Evolutionary conservation across 2,797 vertebrate species (phyloP).

Genomic region (Cossypha polioptera): DNA sequence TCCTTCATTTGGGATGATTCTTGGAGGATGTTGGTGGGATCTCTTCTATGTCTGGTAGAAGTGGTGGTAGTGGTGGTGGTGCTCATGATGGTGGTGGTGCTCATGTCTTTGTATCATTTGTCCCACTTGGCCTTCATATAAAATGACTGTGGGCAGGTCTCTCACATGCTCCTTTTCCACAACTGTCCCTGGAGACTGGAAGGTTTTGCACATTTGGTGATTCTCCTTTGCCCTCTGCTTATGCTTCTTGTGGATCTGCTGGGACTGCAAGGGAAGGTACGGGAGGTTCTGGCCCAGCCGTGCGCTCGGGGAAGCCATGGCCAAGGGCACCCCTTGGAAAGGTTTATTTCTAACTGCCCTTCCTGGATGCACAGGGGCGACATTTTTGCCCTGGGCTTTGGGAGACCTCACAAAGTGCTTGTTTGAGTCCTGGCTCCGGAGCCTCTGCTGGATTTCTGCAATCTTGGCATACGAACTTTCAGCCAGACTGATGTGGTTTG

Average conservation of each 20-base stretch:
- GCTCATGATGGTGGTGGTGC: slow-evolving; percentile 97
- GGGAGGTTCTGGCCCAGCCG: slow-evolving; percentile 78
- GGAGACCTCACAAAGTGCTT: slow-evolving; percentile 85
- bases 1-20: slow-evolving; percentile 68
- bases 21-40: neutral
- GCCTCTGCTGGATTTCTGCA: slow-evolving; percentile 79
- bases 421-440: slow-evolving; percentile 76
- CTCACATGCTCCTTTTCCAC: slow-evolving; percentile 89
- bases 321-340: slow-evolving; percentile 64
- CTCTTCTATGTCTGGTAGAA: slow-evolving; percentile 93
- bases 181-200: slow-evolving; percentile 77
- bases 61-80: slow-evolving; percentile 99
- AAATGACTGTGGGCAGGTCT: slow-evolving; percentile 89
- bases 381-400: slow-evolving; percentile 84
- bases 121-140: slow-evolving; percentile 89
- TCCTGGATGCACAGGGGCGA: slow-evolving; percentile 75
- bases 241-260: slow-evolving; percentile 90
- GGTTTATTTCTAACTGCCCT: slow-evolving; percentile 84
- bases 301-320: slow-evolving; percentile 77
- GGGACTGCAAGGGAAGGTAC: slow-evolving; percentile 84
- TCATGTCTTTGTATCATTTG: slow-evolving; percentile 96
- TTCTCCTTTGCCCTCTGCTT: slow-evolving; percentile 91
- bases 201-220: slow-evolving; percentile 82
- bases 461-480: slow-evolving; percentile 75
- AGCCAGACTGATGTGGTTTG: slow-evolving; percentile 68